Evolutionary conservation across 2,113 vertebrate genomes (phyloP).

Genomic region (Oenanthe oenanthe): DNA sequence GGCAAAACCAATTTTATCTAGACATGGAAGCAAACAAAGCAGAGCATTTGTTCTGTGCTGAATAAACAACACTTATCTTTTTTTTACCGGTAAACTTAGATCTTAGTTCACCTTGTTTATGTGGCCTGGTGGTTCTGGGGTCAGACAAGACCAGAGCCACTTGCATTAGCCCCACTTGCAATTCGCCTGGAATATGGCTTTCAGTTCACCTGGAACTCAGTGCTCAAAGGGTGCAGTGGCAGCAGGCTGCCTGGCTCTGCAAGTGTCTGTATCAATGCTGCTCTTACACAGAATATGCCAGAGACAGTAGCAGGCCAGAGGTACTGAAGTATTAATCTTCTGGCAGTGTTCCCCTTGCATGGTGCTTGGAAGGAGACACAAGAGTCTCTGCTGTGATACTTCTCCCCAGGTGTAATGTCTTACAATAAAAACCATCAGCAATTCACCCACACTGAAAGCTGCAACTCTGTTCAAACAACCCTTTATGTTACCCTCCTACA

Average conservation of each 20-base stretch:
- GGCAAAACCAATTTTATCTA: background rate
- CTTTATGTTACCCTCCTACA: background rate
- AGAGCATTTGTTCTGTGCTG: background rate
- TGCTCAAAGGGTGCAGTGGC: background rate
- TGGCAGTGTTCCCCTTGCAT: background rate
- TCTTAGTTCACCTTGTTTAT: background rate
- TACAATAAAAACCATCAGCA: background rate
- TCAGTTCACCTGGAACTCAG: background rate
- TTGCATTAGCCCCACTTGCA: background rate
- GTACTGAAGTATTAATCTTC: background rate
- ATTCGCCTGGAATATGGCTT: background rate
- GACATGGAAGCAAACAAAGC: background rate
- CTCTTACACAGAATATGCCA: background rate
- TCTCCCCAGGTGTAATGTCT: background rate
- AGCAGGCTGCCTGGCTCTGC: background rate
- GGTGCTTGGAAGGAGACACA: background rate
- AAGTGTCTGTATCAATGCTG: background rate
- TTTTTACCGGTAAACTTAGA: background rate
- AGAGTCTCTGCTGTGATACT: background rate
- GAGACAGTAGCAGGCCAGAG: background rate
- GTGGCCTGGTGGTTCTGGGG: background rate
- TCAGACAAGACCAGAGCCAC: background rate
- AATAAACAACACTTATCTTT: background rate
- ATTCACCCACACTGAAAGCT: constrained; percentile 19
- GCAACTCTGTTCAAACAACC: background rate